Base-by-base conservation (phyloP, 2,113 vertebrate species). In the Scalopus aquaticus region DNA sequence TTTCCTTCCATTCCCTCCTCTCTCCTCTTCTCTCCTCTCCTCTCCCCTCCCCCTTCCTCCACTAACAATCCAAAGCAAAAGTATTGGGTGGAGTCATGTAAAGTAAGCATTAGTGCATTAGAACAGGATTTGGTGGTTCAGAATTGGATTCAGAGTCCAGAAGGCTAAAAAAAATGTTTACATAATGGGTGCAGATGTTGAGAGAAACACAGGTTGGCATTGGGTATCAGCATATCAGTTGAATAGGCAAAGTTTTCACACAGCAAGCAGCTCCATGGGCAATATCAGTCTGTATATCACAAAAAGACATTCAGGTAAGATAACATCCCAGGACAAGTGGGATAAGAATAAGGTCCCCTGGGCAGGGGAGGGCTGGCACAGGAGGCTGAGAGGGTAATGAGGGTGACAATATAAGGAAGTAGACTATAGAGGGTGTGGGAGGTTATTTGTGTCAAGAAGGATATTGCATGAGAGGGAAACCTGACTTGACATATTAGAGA, bases 1-100 rank as follows among this genome's bases (percentile, higher is more conserved):
- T 30, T 10, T 22, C 24, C 5, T 32, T 42, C 1, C 11, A 20
- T 60, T 35, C 1, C 3, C 1, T 1, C 10, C 32, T 4, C 2
- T 56, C 19, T 28, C 26, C 44, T 39, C 15, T 5, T 9, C 54
- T 35, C 28, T 15, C 28, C 28, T 15, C 28, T 5, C 16, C 22
- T 58, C 20, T 79, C 39, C 19, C 3, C 5, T 9, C 35, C 6
- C 4, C 16, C 44, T 19, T 32, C 24, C 9, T 32, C 9, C 7
- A 2, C 9, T 80, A 42, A 12, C 5, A 58, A 42, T 11, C 5
- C 32, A 51, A 42, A 42, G 24, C 15, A 17, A 37, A 32, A 70
- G 30, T 15, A 44, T 9, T 82, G 28, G 7, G 12, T 82, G 4
- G 20, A 16, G 6, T 28, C 13, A 54, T 32, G 46, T 37, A 64